phyloP scores from a whole-genome alignment of 2,113 vertebrate genomes.

The Eulacestoma nigropectus region DNA sequence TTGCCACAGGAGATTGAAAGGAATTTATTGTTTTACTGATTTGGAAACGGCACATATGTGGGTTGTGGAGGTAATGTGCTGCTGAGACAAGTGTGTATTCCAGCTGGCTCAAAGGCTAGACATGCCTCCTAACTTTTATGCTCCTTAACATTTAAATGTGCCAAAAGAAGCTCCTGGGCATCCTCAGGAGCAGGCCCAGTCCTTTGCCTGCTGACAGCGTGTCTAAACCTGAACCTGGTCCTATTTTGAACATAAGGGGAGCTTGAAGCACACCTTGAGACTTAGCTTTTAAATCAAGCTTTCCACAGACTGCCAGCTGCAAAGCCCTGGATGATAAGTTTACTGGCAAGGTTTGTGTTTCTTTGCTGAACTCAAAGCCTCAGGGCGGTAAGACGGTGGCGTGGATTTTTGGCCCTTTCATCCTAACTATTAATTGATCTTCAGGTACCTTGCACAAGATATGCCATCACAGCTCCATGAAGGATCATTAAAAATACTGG shows the following conservation, averaged over 20 bases:
- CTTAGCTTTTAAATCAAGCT: conserved; percentile 29
- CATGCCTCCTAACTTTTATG: conserved; percentile 46
- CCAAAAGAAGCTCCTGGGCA: conserved; percentile 63
- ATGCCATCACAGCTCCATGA: background rate
- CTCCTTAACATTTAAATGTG: conserved; percentile 9
- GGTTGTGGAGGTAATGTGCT: conserved; percentile 35
- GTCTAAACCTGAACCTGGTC: conserved; percentile 43
- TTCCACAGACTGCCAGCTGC: conserved; percentile 40
- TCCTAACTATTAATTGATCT: conserved; percentile 13
- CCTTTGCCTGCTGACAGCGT: conserved; percentile 17
- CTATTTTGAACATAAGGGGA: background rate
- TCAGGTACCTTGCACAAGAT: background rate
- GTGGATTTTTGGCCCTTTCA: background rate
- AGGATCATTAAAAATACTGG: background rate
- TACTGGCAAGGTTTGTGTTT: background rate
- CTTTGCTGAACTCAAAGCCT: conserved; percentile 32
- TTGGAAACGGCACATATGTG: background rate
- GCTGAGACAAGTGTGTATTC: conserved; percentile 51
- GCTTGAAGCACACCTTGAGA: conserved; percentile 22
- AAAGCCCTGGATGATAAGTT: conserved; percentile 39
- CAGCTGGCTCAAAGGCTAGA: conserved; percentile 62
- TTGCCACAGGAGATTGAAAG: conserved; percentile 27
- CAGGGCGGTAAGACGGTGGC: fast-evolving
- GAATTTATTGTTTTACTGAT: conserved; percentile 61
- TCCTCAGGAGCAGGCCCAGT: conserved; percentile 47